Conservation (phyloP, 2,888 invertebrate species). For the Emesis russula region DNA sequence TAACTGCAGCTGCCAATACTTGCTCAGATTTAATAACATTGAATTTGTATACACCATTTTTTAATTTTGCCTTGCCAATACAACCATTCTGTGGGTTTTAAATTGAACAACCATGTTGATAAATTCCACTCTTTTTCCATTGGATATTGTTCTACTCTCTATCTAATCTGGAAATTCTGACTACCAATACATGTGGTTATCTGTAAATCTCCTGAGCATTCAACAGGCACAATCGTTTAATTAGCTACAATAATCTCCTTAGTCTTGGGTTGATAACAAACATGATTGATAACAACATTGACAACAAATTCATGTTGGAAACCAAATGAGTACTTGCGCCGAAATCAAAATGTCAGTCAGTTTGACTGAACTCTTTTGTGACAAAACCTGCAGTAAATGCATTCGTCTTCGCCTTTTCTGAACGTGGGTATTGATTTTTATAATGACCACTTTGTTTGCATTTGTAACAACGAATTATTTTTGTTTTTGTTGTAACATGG, state of each 20-base stretch:
- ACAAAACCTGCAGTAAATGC: conserved; percentile 80
- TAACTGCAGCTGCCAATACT: conserved; percentile 17
- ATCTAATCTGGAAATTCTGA: no score
- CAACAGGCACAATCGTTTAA: conserved; percentile 43
- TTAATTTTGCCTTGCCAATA: conserved; percentile 47
- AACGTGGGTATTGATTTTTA: conserved; percentile 61
- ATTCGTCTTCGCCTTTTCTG: conserved; percentile 53
- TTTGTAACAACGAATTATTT: conserved; percentile 66
- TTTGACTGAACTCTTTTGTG: neutral
- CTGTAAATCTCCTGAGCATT: conserved; percentile 46
- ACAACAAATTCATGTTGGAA: conserved; percentile 42
- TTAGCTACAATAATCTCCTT: conserved; percentile 47
- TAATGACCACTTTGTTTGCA: conserved; percentile 76
- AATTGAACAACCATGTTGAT: conserved; percentile 60
- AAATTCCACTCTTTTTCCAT: conserved; percentile 63
- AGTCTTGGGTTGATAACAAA: conserved; percentile 30
- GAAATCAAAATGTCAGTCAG: conserved; percentile 43
- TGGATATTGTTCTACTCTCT: conserved; percentile 65
- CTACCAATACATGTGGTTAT: conserved; percentile 41
- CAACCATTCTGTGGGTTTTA: conserved; percentile 58
- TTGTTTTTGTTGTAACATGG: conserved; percentile 17
- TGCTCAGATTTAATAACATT: conserved; percentile 25
- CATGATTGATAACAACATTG: no score
- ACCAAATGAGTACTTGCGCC: conserved; percentile 77
- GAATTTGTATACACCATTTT: conserved; percentile 55